Evolutionary conservation across 1,140 invertebrate genomes (phyloP).

Genomic region (Drosophila tropicalis): DNA sequence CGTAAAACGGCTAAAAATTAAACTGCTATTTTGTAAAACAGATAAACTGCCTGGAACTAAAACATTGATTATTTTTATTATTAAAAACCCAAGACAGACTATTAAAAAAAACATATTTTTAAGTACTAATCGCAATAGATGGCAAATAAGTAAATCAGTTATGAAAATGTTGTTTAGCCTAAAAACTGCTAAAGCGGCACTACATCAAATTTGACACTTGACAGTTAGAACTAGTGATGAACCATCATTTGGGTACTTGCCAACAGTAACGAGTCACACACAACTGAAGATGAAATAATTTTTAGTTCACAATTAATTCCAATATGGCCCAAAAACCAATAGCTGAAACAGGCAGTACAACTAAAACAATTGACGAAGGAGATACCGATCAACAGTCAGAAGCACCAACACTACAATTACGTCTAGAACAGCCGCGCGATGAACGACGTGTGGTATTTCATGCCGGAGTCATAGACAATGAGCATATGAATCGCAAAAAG

Average conservation of each 20-base stretch:
- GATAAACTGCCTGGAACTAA: too few relatives aligned
- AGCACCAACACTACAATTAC: conserved; percentile 88
- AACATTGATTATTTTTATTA: too few relatives aligned
- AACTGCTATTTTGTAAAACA: background rate
- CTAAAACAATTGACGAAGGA: conserved; percentile 40
- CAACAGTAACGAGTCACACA: background rate
- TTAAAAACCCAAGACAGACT: background rate
- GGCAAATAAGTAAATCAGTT: background rate
- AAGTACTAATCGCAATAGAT: background rate
- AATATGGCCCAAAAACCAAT: conserved; percentile 56
- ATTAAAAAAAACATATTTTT: background rate
- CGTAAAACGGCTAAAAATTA: background rate
- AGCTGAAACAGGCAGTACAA: conserved; percentile 21
- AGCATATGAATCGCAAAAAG: conserved; percentile 96
- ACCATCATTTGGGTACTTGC: background rate
- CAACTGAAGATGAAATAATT: background rate
- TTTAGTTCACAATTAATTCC: conserved; percentile 16
- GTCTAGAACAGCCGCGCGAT: conserved; percentile 86
- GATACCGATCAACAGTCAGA: conserved; percentile 29
- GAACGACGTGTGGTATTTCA: conserved; percentile 94
- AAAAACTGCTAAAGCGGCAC: background rate
- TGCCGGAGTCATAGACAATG: conserved; percentile 95
- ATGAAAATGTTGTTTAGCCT: background rate
- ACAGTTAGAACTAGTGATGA: background rate
- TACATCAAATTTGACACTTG: background rate